Evolutionary conservation across 23 tunicate species (phyloP).

Genomic region (Halocynthia roretzi): DNA sequence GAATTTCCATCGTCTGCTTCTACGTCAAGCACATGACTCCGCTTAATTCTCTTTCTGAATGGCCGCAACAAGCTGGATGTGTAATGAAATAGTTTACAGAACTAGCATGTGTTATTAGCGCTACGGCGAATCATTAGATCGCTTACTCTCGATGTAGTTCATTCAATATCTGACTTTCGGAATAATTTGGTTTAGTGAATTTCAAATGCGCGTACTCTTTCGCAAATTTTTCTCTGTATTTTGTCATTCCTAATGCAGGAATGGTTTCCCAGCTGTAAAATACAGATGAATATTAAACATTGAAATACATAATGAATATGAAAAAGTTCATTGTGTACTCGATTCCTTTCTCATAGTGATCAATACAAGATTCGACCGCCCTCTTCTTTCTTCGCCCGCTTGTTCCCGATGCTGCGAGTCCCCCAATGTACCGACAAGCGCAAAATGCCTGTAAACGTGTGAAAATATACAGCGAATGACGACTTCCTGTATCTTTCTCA

Average conservation of each 20-base stretch:
- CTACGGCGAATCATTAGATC: neutral
- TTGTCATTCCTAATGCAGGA: neutral
- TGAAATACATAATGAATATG: neutral
- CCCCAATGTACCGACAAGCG: conserved; percentile 7
- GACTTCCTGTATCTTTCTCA: neutral
- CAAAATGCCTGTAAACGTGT: conserved; percentile 6
- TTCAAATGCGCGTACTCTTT: neutral
- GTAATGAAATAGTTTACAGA: neutral
- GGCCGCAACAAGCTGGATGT: neutral
- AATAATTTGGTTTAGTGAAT: neutral
- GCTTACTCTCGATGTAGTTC: neutral
- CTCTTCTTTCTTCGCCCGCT: neutral
- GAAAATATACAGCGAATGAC: neutral
- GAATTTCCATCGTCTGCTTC: neutral
- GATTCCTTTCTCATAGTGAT: neutral
- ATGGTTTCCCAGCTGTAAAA: conserved; percentile 1
- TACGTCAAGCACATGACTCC: neutral
- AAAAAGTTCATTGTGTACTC: neutral
- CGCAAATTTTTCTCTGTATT: neutral
- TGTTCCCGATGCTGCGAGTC: neutral
- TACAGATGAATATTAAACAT: neutral
- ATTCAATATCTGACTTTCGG: neutral
- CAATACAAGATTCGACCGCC: conserved; percentile 6
- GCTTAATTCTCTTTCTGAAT: neutral
- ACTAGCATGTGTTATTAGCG: neutral